These are phyloP conservation scores for Lutraria lutraria DNA, from an alignment of 2,888 invertebrate species.

Conservation along the genomic window DNA sequence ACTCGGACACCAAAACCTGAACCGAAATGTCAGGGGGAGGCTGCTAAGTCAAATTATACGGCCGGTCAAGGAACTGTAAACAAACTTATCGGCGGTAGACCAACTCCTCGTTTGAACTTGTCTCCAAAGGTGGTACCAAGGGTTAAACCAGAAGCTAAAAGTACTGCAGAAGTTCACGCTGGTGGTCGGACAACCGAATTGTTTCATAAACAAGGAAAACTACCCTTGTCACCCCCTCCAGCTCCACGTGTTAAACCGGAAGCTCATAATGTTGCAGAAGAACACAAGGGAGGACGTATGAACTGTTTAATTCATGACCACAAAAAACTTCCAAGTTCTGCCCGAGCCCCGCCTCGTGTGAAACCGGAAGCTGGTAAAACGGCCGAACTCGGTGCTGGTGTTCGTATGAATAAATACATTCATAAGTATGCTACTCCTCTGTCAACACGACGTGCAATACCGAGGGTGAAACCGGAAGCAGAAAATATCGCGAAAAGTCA, in stretches of 20 bases:
- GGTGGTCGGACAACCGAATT: slow-evolving; percentile 71
- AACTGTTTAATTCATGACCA: slow-evolving; percentile 76
- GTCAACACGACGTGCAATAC: slow-evolving; percentile 68
- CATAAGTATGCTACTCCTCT: slow-evolving; percentile 73
- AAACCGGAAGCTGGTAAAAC: slow-evolving; percentile 77
- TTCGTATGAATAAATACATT: slow-evolving; percentile 77
- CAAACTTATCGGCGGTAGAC: slow-evolving; percentile 73
- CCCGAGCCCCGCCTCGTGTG: slow-evolving; percentile 75
- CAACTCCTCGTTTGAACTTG: slow-evolving; percentile 71
- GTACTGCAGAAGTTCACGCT: slow-evolving; percentile 73
- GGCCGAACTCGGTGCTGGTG: slow-evolving; percentile 75
- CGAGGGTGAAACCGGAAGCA: slow-evolving; percentile 80
- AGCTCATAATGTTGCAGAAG: slow-evolving; percentile 69
- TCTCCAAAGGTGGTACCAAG: slow-evolving; percentile 66
- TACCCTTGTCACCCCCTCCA: slow-evolving; percentile 69
- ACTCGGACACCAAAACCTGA: slow-evolving; percentile 72
- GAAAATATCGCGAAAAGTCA: slow-evolving; percentile 76
- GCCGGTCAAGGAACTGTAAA: slow-evolving; percentile 77
- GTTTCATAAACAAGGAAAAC: slow-evolving; percentile 73
- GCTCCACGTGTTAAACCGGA: slow-evolving; percentile 75
- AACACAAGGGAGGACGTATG: slow-evolving; percentile 77
- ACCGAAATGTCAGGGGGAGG: slow-evolving; percentile 76
- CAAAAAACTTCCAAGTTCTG: slow-evolving; percentile 72
- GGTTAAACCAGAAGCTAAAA: slow-evolving; percentile 80
- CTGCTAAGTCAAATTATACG: slow-evolving; percentile 75